Evolutionary conservation across 2,888 invertebrate genomes (phyloP).

Genomic region (Prionchulus punctatus): DNA sequence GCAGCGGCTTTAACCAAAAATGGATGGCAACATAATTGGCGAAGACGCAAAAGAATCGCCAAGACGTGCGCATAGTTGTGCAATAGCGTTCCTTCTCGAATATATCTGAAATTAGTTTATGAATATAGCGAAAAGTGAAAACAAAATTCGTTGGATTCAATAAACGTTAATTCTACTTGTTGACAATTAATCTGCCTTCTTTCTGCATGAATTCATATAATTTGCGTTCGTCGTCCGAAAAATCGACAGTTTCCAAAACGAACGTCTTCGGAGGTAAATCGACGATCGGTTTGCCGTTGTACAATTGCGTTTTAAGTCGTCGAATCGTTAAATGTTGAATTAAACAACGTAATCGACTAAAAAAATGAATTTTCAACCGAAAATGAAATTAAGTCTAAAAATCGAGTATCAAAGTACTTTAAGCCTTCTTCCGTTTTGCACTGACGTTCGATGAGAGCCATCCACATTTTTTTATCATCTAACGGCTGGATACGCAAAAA

Average conservation of each 20-base stretch:
- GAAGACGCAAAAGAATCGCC: constrained; percentile 59
- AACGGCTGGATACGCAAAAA: background rate
- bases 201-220: background rate
- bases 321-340: background rate
- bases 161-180: background rate
- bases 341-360: background rate
- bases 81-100: constrained; percentile 1
- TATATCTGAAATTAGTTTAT: background rate
- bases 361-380: too few relatives aligned
- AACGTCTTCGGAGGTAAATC: background rate
- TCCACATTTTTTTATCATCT: background rate
- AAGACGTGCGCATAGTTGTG: constrained; percentile 34
- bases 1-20: constrained; percentile 49
- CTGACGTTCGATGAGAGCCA: background rate
- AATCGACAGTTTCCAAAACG: background rate
- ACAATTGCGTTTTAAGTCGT: background rate
- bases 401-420: too few relatives aligned
- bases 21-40: constrained; percentile 79
- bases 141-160: too few relatives aligned
- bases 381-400: too few relatives aligned
- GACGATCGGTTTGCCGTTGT: background rate
- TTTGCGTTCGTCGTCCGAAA: background rate
- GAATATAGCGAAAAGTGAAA: background rate
- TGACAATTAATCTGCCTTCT: background rate
- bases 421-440: background rate